Percentiles rank a stretch among this genome's conserved stretches.
Conservation (phyloP, 2,113 vertebrate genomes). For the Tiliqua scincoides region DNA sequence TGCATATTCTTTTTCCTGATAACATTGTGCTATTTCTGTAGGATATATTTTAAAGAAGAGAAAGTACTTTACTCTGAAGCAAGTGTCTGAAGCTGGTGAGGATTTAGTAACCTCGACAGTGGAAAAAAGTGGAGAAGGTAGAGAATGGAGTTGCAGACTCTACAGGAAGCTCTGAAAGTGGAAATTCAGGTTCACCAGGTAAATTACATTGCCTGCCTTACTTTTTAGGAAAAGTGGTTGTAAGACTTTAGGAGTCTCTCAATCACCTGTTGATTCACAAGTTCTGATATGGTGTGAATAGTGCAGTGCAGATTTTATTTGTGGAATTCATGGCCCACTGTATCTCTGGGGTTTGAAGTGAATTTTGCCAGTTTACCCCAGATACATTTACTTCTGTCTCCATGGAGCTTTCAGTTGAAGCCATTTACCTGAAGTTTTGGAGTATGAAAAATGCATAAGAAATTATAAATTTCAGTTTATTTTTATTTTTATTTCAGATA, state of each 20-base stretch:
- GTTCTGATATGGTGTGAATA: constrained; percentile 25
- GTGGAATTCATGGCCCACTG: background rate
- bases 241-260: constrained; percentile 7
- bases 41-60: constrained; percentile 69
- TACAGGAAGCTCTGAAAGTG: constrained; percentile 99
- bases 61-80: constrained; percentile 55
- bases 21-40: constrained; percentile 53
- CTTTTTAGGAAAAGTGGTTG: constrained; percentile 25
- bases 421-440: background rate
- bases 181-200: constrained; percentile 99
- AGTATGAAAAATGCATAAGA: background rate
- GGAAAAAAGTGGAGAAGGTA: constrained; percentile 80
- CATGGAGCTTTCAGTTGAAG: background rate
- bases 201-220: constrained; percentile 49
- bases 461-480: background rate
- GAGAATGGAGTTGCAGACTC: constrained; percentile 99
- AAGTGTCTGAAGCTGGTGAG: constrained; percentile 71
- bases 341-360: background rate
- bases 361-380: background rate
- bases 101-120: constrained; percentile 71
- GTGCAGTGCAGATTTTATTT: constrained; percentile 16
- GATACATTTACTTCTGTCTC: background rate
- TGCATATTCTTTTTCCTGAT: constrained; percentile 23
- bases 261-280: constrained; percentile 25
- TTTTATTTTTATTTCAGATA: too few relatives aligned